Evolutionary conservation across 2,797 vertebrate species (phyloP).

Genomic region (Amblyraja radiata): DNA sequence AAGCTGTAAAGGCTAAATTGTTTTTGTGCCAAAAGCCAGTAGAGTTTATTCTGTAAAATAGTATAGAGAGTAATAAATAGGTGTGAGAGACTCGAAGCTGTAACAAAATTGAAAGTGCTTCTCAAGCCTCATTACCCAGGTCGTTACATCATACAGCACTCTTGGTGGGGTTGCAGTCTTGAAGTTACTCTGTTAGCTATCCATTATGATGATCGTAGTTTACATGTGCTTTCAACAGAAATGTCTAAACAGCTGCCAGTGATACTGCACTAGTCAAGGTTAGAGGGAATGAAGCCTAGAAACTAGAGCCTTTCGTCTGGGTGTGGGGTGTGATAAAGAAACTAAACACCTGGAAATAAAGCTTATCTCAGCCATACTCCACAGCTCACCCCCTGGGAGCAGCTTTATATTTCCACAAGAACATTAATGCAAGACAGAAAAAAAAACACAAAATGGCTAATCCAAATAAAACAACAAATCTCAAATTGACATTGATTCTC

Average conservation of each 20-base stretch:
- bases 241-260: slow-evolving; percentile 34
- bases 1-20: neutral
- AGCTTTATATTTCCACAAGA: slow-evolving; percentile 15
- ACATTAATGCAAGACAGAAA: slow-evolving; percentile 16
- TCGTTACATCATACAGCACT: neutral
- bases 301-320: slow-evolving; percentile 26
- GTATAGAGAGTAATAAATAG: slow-evolving; percentile 14
- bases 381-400: neutral
- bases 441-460: neutral
- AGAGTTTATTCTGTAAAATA: neutral
- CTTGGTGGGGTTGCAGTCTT: neutral
- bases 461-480: neutral
- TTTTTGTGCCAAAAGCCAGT: neutral
- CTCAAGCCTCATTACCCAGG: neutral
- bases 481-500: neutral
- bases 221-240: slow-evolving; percentile 15
- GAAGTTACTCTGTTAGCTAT: neutral
- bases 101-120: neutral
- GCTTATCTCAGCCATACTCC: neutral
- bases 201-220: slow-evolving; percentile 10
- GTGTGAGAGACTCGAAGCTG: neutral
- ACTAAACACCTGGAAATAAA: slow-evolving; percentile 29
- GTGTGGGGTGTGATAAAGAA: slow-evolving; percentile 25
- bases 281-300: slow-evolving; percentile 28
- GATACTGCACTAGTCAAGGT: slow-evolving; percentile 30